phyloP scores from a whole-genome alignment of 2,797 vertebrate genomes.

The Sphaeramia orbicularis region DNA sequence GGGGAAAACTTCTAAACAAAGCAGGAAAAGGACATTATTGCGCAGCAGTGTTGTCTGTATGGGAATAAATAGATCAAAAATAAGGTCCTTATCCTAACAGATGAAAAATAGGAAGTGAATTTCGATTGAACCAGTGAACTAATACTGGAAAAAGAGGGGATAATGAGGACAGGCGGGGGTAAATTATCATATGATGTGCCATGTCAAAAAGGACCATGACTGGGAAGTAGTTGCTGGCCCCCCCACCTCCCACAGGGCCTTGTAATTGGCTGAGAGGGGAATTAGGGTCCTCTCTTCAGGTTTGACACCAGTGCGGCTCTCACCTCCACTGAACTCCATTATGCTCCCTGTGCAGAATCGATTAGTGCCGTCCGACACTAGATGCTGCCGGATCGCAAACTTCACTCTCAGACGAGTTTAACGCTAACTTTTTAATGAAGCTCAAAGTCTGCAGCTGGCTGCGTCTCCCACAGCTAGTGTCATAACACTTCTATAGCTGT shows the following conservation, averaged over 20 bases:
- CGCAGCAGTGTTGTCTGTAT: not conserved
- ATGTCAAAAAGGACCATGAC: slow-evolving; percentile 42
- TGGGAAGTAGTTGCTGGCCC: slow-evolving; percentile 19
- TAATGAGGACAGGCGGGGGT: not conserved
- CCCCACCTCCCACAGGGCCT: slow-evolving; percentile 22
- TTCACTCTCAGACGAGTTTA: slow-evolving; percentile 42
- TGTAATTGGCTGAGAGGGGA: slow-evolving; percentile 72
- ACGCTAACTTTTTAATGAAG: slow-evolving; percentile 71
- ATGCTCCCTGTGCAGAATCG: slow-evolving; percentile 66
- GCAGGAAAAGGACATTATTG: slow-evolving; percentile 21
- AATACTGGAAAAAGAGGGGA: not conserved
- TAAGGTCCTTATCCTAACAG: not conserved
- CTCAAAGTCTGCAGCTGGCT: slow-evolving; percentile 18
- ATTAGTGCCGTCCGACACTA: slow-evolving; percentile 70
- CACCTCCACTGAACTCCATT: slow-evolving; percentile 73
- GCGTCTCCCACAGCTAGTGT: slow-evolving; percentile 18
- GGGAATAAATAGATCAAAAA: slow-evolving; percentile 3
- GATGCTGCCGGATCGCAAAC: slow-evolving; percentile 41
- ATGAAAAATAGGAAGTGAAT: not conserved
- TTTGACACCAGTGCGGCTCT: slow-evolving; percentile 49
- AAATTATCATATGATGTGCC: slow-evolving; percentile 31
- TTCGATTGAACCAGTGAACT: not conserved
- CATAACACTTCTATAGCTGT: slow-evolving; percentile 31
- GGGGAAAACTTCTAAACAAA: slow-evolving; percentile 30
- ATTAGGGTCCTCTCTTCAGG: slow-evolving; percentile 45